Base-by-base conservation (phyloP, 1,140 invertebrate genomes). In the Goniozus legneri region DNA sequence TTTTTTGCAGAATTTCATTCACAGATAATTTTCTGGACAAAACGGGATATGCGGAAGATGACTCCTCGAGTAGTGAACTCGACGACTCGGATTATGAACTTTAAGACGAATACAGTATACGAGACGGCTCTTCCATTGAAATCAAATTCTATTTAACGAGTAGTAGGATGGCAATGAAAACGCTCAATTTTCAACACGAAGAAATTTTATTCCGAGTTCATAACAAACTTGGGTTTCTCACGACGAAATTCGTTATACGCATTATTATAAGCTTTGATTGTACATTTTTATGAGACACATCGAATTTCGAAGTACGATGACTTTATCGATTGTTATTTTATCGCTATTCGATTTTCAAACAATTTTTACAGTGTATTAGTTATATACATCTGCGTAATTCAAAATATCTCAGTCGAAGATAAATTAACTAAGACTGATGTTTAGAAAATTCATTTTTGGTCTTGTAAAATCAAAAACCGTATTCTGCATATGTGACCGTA, bases 1-100 rank as follows among this genome's bases (percentile, higher is more conserved):
- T 33, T 6, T 0, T 16, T 51, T 60, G 34, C 42, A 68, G 67
- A 41, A 64, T 64, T 44, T 50, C 64, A 10, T 33, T 56, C 41
- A 60, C 36, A 34, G 61, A 61, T 10, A 19, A 35, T 7, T 51
- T 56, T 47, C 34, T 49, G 3, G 55, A 63, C 19, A 58, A 66
- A 20, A 51, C 44, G 43, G 35, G 45, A 18, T 62, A 54, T 19
- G 50, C 61, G 21, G 62, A 60, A 7, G 58, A 61, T 20, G 59
- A 67, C 12, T 52, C 65, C 30, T 65, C 62, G 10, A 64, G 48
- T 20, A 58, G 54, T 44, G 64, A 67, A 14, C 64, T 62, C 1
- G 47, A 57, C 19, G 62, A 67, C 27, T 68, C 65, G 4, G 65
- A 68, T 18, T 58, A 42, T 14, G 62, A 68, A n/a, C 54, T 57